A percentile compares a stretch with the other conserved stretches of the same genome.
Conservation (phyloP, 2,797 vertebrate genomes). For the Pseudochaenichthys georgianus region DNA sequence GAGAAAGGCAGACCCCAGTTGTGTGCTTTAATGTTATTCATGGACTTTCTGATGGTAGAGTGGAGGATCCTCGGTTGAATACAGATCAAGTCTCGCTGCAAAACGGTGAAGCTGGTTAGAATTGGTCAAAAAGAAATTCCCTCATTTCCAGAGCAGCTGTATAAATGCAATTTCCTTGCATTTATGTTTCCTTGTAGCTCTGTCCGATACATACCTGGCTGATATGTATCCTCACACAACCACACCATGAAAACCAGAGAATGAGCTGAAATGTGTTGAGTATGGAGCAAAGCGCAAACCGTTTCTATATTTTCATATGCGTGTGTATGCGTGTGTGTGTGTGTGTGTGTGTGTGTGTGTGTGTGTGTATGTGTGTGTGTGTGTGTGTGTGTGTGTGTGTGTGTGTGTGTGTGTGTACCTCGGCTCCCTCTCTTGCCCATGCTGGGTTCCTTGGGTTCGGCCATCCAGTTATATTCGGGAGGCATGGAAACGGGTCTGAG, state of each 20-base stretch:
- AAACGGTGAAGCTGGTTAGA: conserved; percentile 59
- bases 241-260: conserved; percentile 72
- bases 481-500: conserved; percentile 92
- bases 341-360: too few species aligned
- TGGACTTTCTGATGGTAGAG: conserved; percentile 73
- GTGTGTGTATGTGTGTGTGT: too few species aligned
- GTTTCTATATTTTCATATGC: not conserved
- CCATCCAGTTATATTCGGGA: conserved; percentile 90
- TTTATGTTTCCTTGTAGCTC: conserved; percentile 64
- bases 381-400: conserved; percentile 9
- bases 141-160: conserved; percentile 50
- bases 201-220: conserved; percentile 72
- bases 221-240: conserved; percentile 78
- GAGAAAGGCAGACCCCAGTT: conserved; percentile 41
- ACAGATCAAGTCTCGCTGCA: conserved; percentile 61
- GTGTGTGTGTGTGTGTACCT: conserved; percentile 84
- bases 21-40: conserved; percentile 81
- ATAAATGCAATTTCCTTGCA: conserved; percentile 76
- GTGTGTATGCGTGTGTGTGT: conserved; percentile 15
- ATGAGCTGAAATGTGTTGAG: conserved; percentile 76
- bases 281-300: conserved; percentile 66
- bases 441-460: conserved; percentile 90
- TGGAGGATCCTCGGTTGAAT: conserved; percentile 63
- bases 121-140: conserved; percentile 58
- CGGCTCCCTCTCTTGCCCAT: conserved; percentile 91